These are phyloP conservation scores for Spinus pinus DNA, from an alignment of 2,797 vertebrate species.

Conservation along the genomic window DNA sequence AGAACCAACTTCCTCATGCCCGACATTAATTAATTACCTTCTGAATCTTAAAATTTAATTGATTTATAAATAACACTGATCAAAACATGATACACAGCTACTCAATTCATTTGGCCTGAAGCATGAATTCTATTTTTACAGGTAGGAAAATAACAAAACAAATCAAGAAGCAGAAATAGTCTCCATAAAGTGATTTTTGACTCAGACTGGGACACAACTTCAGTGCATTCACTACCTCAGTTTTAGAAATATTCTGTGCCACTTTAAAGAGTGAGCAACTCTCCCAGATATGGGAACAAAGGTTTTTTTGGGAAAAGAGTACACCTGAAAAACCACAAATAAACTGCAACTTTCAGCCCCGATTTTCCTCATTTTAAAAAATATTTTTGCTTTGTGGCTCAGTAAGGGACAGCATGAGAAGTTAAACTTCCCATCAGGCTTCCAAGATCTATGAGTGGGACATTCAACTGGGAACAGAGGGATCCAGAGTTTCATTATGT, in stretches of 20 bases:
- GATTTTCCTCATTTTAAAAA: not conserved
- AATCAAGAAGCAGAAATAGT: not conserved
- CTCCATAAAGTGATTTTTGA: not conserved
- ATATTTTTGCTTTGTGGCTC: not conserved
- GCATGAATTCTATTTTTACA: not conserved
- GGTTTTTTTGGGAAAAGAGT: not conserved
- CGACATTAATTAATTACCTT: not conserved
- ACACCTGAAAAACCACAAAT: not conserved
- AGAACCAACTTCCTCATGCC: not conserved
- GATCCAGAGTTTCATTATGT: not conserved
- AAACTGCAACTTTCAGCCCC: not conserved
- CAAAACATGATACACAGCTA: not conserved
- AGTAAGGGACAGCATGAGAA: not conserved
- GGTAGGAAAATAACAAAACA: not conserved
- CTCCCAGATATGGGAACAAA: not conserved
- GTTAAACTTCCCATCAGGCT: not conserved
- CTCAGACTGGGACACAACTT: not conserved
- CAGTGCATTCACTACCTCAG: not conserved
- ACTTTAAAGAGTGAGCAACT: not conserved
- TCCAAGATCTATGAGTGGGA: accelerated
- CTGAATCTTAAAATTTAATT: not conserved
- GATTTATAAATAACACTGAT: not conserved
- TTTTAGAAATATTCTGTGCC: not conserved
- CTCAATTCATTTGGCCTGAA: not conserved
- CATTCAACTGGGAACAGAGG: not conserved